Evolutionary conservation across 2,888 invertebrate genomes (phyloP), one percentile per base, ranked within the genome.

Genomic region (Epistrophella euchroma): DNA sequence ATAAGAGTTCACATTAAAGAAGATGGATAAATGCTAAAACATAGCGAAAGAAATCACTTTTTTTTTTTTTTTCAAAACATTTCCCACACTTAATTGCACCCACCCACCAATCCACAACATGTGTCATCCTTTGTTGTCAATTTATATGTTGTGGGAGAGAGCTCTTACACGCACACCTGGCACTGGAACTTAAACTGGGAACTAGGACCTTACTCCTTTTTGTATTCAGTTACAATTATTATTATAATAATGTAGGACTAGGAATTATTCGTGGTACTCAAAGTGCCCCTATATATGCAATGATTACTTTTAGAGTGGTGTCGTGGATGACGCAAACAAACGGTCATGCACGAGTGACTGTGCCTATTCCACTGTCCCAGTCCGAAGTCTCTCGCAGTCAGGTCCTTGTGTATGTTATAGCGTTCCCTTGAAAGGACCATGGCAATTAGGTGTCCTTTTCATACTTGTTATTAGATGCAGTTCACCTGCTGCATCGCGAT

Each of bases 91-190:
- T 9, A 45, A 45, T 6, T 17, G 17, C 10, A 17, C 17, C 45
- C 17, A 45, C 17, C 17, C 4, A 45, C 45, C 17, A 45, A 37
- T 37, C 37, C 13, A 17, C 17, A 10, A 17, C 6, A 43, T 17
- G 45, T 45, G 17, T 45, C 45, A 10, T 45, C 45, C 45, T 45
- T 45, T 45, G n/a, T 45, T 45, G 45, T 45, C 45, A 45, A 45
- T 0, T 45, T 4, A 3, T 45, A 17, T 47, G 11, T 19, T 47
- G 45, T 47, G 47, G 47, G n/a, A 15, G 22, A 47, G 4, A 19
- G 15, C 32, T 0, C 28, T 28, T 4, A 0, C 32, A 32, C 25
- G 52, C 52, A 52, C 52, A 52, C 25, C 52, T 52, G 52, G 2
- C 25, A 28, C 15, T 25, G 9, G 25, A 15, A 52, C 13, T 25